Conservation (phyloP, 2,797 vertebrate genomes). For the Chaunax sp. region DNA sequence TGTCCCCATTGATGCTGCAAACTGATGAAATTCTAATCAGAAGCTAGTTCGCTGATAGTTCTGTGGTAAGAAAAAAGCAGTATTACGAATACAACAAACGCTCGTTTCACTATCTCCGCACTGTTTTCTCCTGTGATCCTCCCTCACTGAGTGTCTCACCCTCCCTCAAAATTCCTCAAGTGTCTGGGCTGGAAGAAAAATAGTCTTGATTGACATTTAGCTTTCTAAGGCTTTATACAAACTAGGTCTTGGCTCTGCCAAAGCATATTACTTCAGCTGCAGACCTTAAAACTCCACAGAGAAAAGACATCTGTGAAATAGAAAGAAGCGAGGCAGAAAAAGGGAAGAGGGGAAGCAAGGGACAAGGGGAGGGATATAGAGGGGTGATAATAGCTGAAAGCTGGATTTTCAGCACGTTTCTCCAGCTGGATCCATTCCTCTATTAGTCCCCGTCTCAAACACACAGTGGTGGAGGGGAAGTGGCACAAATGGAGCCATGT, state of each 20-base stretch:
- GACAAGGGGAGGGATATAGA: slow-evolving; percentile 61
- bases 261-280: slow-evolving; percentile 80
- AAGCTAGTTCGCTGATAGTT: background rate
- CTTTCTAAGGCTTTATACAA: slow-evolving; percentile 77
- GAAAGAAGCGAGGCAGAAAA: slow-evolving; percentile 31
- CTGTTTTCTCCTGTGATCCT: slow-evolving; percentile 54
- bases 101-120: slow-evolving; percentile 41
- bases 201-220: slow-evolving; percentile 83
- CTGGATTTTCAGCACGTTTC: slow-evolving; percentile 67
- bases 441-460: slow-evolving; percentile 45
- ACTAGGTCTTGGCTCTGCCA: slow-evolving; percentile 70
- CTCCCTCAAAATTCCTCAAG: slow-evolving; percentile 80
- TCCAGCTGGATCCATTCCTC: slow-evolving; percentile 63
- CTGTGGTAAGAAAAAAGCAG: slow-evolving; percentile 13
- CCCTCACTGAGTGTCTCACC: slow-evolving; percentile 62
- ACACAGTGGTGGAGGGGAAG: slow-evolving; percentile 28
- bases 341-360: slow-evolving; percentile 43
- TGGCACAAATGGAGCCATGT: slow-evolving; percentile 42
- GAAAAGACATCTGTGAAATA: slow-evolving; percentile 76
- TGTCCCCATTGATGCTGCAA: background rate
- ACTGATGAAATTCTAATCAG: slow-evolving; percentile 9
- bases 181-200: slow-evolving; percentile 79
- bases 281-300: slow-evolving; percentile 71
- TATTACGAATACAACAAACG: slow-evolving; percentile 38
- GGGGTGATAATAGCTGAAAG: slow-evolving; percentile 73